Percentiles rank a stretch among this genome's conserved stretches.
These are phyloP conservation scores for Macrosteles quadrilineatus DNA, from an alignment of 1,140 invertebrate genomes.

Conservation along the genomic window DNA sequence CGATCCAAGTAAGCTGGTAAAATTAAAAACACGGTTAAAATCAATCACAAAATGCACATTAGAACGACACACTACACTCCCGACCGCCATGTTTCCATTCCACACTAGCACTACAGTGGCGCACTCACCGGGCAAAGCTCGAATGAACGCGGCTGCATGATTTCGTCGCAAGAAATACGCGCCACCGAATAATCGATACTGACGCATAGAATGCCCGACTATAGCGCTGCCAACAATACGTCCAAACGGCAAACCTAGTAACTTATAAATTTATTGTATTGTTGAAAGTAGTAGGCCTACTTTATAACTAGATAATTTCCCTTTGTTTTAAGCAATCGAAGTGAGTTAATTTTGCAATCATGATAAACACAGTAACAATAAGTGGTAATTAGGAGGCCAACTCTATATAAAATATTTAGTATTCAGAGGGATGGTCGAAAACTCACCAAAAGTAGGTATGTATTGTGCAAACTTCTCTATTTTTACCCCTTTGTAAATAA, in stretches of 20 bases:
- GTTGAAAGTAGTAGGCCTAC: too few relatives aligned
- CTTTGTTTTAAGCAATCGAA: too few relatives aligned
- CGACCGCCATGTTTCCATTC: slow-evolving; percentile 28
- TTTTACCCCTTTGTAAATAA: too few relatives aligned
- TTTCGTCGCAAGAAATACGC: slow-evolving; percentile 33
- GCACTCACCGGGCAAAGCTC: slow-evolving; percentile 28
- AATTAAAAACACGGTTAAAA: slow-evolving; percentile 28
- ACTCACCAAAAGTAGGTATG: too few relatives aligned
- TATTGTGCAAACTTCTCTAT: too few relatives aligned
- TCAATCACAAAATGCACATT: slow-evolving; percentile 23
- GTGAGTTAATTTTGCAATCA: too few relatives aligned
- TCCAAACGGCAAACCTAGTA: neutral
- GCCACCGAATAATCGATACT: slow-evolving; percentile 30
- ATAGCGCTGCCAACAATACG: slow-evolving; percentile 22
- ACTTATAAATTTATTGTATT: too few relatives aligned
- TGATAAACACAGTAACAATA: too few relatives aligned
- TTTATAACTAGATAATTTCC: too few relatives aligned
- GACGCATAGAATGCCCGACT: slow-evolving; percentile 22
- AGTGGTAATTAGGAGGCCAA: too few relatives aligned
- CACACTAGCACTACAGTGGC: slow-evolving; percentile 22
- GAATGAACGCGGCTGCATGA: slow-evolving; percentile 31
- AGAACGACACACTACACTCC: slow-evolving; percentile 29
- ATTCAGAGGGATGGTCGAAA: too few relatives aligned
- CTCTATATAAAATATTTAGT: too few relatives aligned
- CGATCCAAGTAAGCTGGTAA: slow-evolving; percentile 5